Base-by-base conservation (phyloP, 2,797 vertebrate genomes). In the Lindbergichthys nudifrons region DNA sequence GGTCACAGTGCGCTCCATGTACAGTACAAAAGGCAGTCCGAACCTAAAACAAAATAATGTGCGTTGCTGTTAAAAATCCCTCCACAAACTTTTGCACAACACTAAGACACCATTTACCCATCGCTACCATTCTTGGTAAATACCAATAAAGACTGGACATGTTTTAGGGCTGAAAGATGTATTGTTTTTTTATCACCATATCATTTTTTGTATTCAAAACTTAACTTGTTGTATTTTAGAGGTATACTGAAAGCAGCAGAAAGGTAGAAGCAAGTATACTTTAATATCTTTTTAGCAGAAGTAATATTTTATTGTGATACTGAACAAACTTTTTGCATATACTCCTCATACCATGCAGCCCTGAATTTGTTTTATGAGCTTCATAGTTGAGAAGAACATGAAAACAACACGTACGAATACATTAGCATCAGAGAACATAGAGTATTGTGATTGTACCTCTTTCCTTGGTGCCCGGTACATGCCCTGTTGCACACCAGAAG, bases 401-500 rank as follows among this genome's bases (percentile, higher is more conserved):
- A 42, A 2, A 46, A 61, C 32, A 5, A 1, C 11, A 3, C 26
- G 13, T 5, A 66, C 11, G 21, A 11, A 5, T 4, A 32, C 6
- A 36, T 52, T 10, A 45, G 9, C 30, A 43, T 36, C 3, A 0
- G 3, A 62, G 16, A 46, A 54, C 3, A 52, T 21, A 10, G 48
- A 14, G 21, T 14, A 11, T 11, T 71, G 7, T 16, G 12, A 63
- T 0, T 51, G 59, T 94, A 99, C 98, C 98, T 97, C 87, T 95
- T 97, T 80, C 96, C 97, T 82, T 99, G 98, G 83, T 99, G 98
- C 70, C 97, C 98, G 5, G 94, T 95, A 79, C 97, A 99, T 0
- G 96, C 97, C 87, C 97, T 89, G 92, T 98, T 99, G 88, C 97
- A 99, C 89, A 99, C 96, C 88, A 99, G 87, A 50, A 99, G 92